phyloP scores from a whole-genome alignment of 1,140 invertebrate species.

The Teleogryllus occipitalis region DNA sequence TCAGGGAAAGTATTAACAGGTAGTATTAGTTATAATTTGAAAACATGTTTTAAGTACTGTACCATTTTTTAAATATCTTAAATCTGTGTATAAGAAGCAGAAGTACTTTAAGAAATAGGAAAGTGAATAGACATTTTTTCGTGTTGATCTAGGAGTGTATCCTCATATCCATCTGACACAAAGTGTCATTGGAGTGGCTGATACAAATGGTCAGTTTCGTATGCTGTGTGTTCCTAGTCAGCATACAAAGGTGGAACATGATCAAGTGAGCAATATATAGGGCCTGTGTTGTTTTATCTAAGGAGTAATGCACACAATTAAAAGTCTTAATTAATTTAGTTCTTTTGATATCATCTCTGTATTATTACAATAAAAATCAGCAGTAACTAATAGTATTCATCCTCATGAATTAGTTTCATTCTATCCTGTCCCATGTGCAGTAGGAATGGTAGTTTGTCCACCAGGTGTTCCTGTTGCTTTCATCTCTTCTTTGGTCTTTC shows the following conservation, averaged over 20 bases:
- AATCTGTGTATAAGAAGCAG: neutral
- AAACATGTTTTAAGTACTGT: neutral
- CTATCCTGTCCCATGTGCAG: neutral
- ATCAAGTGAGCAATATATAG: neutral
- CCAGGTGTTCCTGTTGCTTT: no score
- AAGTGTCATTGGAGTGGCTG: neutral
- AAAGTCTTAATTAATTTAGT: neutral
- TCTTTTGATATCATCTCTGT: neutral
- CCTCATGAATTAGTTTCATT: neutral
- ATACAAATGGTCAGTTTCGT: neutral
- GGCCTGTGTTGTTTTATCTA: neutral
- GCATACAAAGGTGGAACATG: neutral
- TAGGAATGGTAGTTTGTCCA: neutral
- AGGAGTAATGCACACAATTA: neutral
- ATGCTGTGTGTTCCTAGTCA: neutral
- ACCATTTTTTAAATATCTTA: neutral
- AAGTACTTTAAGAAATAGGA: neutral
- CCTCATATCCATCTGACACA: neutral
- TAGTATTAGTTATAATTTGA: conserved; percentile 25
- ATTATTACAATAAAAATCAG: neutral
- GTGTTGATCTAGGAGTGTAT: neutral
- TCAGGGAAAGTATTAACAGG: conserved; percentile 35
- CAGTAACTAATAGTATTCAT: neutral
- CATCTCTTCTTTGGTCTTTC: neutral
- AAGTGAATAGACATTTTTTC: neutral